Conservation (phyloP, 1,140 invertebrate species). For the Stenopsyche tienmushanensis region DNA sequence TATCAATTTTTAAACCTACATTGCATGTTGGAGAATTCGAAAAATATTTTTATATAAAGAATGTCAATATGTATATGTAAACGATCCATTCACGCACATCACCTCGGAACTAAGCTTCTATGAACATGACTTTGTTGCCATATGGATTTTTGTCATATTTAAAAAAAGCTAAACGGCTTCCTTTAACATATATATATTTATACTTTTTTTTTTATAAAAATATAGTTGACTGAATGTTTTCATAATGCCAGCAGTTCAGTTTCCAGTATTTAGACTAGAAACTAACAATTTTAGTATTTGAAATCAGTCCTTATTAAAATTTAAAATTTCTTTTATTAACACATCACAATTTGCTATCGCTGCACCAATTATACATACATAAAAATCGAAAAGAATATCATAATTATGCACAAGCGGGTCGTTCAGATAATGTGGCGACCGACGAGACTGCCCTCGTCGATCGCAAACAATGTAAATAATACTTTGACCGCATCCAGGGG, state of each 20-base stretch:
- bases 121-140: too few species aligned
- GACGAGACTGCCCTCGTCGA: background rate
- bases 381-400: background rate
- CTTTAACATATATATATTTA: conserved; percentile 16
- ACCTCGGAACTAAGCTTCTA: too few species aligned
- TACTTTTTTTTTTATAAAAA: conserved; percentile 36
- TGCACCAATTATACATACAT: conserved; percentile 27
- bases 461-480: background rate
- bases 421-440: conserved; percentile 6
- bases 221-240: conserved; percentile 36
- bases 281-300: conserved; percentile 10
- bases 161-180: conserved; percentile 4
- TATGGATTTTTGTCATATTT: conserved; percentile 3
- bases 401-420: background rate
- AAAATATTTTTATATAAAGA: conserved; percentile 35
- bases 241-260: conserved; percentile 25
- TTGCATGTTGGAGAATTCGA: conserved; percentile 39
- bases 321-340: conserved; percentile 29
- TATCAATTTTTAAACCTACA: conserved; percentile 38
- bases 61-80: conserved; percentile 30
- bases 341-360: conserved; percentile 39
- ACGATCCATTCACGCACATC: too few species aligned
- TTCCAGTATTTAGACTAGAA: background rate
- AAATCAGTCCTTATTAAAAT: conserved; percentile 15
- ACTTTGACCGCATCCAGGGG: conserved; percentile 35